Base-by-base conservation (phyloP, 2,113 vertebrate genomes). In the Phoenicopterus ruber region DNA sequence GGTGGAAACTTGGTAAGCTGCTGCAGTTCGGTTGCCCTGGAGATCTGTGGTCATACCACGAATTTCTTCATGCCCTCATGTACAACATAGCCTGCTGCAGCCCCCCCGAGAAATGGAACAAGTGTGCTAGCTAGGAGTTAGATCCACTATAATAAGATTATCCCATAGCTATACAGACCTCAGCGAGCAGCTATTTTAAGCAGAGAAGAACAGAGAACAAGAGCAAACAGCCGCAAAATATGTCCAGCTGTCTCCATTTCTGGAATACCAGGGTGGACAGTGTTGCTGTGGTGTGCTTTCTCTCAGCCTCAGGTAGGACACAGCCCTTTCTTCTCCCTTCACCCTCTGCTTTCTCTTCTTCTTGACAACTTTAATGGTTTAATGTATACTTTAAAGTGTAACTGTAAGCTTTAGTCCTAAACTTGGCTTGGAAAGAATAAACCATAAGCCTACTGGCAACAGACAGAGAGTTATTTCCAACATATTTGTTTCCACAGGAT, bases 111-210 rank as follows among this genome's bases (percentile, higher is more conserved):
- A 79, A 88, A 47, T 26, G 70, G 92, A 58, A 86, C 93, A 80
- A 86, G 49, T 69, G 71, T 65, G 74, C 66, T 85, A 55, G 66
- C 66, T 67, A 8, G 63, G 59, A 74, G 65, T 46, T 84, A 84
- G 84, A 90, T 57, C 79, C 71, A 40, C 62, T 54, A 24, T 72
- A 82, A 85, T 57, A 61, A 90, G 71, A 88, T 90, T 96, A 93
- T 92, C 46, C 79, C 74, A 57, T 74, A 80, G 74, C 54, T 90
- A 31, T 36, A 76, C 34, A 76, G 74, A 71, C 49, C 54, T 73
- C 86, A 81, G 67, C 4, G 6, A 73, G 92, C 62, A 63, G 74
- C 88, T 93, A 76, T 96, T 96, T 95, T 93, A 92, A 93, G 90
- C 79, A 82, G 32, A 40, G 79, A 88, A 58, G 58, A 82, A 28